Conservation (phyloP, 2,113 vertebrate species). For the Paracanthobrama guichenoti region DNA sequence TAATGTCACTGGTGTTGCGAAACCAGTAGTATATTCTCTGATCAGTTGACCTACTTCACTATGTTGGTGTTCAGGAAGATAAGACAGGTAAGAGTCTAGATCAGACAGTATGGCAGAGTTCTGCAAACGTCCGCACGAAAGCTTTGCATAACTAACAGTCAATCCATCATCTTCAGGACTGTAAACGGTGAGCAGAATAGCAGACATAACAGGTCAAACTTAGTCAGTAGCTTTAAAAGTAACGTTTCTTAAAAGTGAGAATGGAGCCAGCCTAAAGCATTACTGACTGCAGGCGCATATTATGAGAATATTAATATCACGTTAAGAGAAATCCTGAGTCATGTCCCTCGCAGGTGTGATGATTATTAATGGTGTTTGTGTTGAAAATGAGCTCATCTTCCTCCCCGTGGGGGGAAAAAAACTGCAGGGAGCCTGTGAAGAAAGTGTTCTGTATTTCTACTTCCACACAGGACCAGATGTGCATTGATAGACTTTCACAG, state of each 20-base stretch:
- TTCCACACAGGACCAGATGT: not conserved
- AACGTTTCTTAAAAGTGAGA: not conserved
- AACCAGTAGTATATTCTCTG: no score
- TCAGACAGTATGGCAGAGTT: no score
- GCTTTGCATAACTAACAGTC: no score
- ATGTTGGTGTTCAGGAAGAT: no score
- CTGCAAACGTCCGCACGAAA: no score
- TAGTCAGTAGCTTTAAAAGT: no score
- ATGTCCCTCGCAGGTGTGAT: constrained; percentile 19
- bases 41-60: no score
- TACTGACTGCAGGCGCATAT: not conserved
- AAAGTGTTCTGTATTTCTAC: constrained; percentile 3
- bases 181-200: no score
- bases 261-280: not conserved
- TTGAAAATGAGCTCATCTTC: constrained; percentile 28
- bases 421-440: constrained; percentile 12
- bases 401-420: not conserved
- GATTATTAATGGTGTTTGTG: constrained; percentile 28
- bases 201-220: no score
- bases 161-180: no score
- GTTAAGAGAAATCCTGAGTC: constrained; percentile 12
- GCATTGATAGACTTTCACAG: not conserved
- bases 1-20: no score
- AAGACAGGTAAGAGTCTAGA: no score
- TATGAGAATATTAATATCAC: constrained; percentile 22